Evolutionary conservation across 1,140 invertebrate species (phyloP).

Genomic region (Sesamia nonagrioides): DNA sequence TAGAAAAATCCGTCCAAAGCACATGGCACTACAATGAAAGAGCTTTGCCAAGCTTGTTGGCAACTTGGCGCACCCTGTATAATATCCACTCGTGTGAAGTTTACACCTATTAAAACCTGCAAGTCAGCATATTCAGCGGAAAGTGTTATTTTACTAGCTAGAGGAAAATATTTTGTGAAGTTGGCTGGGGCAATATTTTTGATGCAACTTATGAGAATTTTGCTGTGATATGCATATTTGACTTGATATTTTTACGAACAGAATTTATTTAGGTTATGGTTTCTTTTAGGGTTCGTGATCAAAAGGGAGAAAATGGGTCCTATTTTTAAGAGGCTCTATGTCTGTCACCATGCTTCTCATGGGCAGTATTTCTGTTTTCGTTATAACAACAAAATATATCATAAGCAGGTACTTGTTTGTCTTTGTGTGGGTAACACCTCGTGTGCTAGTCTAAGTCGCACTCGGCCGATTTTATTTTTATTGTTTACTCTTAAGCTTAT

Average conservation of each 20-base stretch:
- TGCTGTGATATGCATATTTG: not conserved
- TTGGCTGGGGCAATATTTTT: not conserved
- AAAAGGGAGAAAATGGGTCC: too few species aligned
- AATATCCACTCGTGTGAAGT: constrained; percentile 26
- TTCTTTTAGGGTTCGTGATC: too few species aligned
- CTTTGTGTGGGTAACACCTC: too few species aligned
- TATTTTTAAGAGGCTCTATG: not conserved
- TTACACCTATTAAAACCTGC: constrained; percentile 35
- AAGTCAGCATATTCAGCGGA: constrained; percentile 13
- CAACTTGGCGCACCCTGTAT: constrained; percentile 7
- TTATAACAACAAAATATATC: too few species aligned
- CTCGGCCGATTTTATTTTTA: too few species aligned
- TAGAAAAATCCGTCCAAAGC: constrained; percentile 4
- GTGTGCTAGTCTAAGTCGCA: too few species aligned
- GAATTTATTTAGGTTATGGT: not conserved
- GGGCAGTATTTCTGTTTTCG: too few species aligned
- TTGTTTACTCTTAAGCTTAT: too few species aligned
- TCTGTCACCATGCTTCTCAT: too few species aligned
- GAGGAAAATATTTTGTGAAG: constrained; percentile 1
- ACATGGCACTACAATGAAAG: constrained; percentile 6
- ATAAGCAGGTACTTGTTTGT: too few species aligned
- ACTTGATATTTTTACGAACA: not conserved
- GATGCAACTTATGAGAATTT: not conserved
- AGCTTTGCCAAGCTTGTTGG: constrained; percentile 17
- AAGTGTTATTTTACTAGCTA: constrained; percentile 26